phyloP scores from a whole-genome alignment of 2,797 vertebrate species.

The Poeciliopsis presidionis region DNA sequence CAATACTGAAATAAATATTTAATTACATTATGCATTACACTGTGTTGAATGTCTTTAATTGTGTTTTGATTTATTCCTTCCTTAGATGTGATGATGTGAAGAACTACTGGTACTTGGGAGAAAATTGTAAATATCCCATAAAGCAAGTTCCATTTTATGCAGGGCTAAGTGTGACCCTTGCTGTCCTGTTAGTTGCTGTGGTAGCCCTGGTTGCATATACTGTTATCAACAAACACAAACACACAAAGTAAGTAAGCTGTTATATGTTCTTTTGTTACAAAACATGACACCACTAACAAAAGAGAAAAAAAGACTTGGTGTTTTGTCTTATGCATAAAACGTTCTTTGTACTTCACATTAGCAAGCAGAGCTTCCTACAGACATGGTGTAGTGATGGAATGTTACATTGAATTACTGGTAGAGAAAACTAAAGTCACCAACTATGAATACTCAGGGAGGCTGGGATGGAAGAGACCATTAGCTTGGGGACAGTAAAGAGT shows the following conservation, averaged over 20 bases:
- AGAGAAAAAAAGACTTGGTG: neutral
- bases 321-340: neutral
- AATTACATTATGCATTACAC: neutral
- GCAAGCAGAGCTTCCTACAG: neutral
- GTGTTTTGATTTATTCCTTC: neutral
- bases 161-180: slow-evolving; percentile 38
- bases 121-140: slow-evolving; percentile 24
- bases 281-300: neutral
- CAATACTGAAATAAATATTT: no score
- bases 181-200: slow-evolving; percentile 18
- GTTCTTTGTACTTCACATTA: neutral
- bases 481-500: neutral
- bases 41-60: neutral
- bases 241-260: slow-evolving; percentile 43
- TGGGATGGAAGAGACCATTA: neutral
- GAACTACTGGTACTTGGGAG: slow-evolving; percentile 39
- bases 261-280: neutral
- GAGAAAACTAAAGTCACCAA: neutral
- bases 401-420: neutral
- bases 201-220: slow-evolving; percentile 19
- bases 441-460: neutral
- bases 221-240: slow-evolving; percentile 26
- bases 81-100: slow-evolving; percentile 22
- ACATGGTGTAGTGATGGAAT: neutral
- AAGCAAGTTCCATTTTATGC: slow-evolving; percentile 18